A percentile compares a stretch with the other conserved stretches of the same genome.
Evolutionary conservation across 2,797 vertebrate genomes (phyloP).

Genomic region (Rhynchonycteris naso): DNA sequence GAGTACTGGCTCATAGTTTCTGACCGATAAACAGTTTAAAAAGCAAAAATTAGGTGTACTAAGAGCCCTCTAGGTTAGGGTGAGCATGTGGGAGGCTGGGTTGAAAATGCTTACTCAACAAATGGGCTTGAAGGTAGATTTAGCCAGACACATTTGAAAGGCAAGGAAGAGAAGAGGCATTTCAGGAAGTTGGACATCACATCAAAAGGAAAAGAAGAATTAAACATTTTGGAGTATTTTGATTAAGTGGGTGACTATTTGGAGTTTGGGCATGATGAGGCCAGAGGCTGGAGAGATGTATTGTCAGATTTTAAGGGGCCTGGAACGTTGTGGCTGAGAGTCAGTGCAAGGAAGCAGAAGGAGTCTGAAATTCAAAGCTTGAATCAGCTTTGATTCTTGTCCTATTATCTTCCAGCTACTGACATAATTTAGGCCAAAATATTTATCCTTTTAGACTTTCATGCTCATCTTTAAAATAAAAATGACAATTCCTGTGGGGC

Average conservation of each 20-base stretch:
- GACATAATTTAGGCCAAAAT: neutral
- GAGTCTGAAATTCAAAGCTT: neutral
- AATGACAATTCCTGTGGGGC: neutral
- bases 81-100: neutral
- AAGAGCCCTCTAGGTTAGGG: neutral
- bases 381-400: neutral
- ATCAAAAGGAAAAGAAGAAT: neutral
- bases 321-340: neutral
- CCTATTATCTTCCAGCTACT: neutral
- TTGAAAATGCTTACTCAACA: neutral
- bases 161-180: neutral
- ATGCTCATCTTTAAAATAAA: neutral
- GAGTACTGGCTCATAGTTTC: neutral
- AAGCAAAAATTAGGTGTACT: neutral
- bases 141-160: neutral
- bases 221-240: neutral
- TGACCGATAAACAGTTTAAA: neutral
- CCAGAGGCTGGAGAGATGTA: neutral
- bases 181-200: neutral
- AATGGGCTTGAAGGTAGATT: neutral
- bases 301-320: neutral
- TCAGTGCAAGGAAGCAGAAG: neutral
- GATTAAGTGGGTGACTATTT: neutral
- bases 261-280: neutral
- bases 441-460: neutral